Evolutionary conservation across 2,113 vertebrate genomes (phyloP).

Genomic region (Lepus timidus): DNA sequence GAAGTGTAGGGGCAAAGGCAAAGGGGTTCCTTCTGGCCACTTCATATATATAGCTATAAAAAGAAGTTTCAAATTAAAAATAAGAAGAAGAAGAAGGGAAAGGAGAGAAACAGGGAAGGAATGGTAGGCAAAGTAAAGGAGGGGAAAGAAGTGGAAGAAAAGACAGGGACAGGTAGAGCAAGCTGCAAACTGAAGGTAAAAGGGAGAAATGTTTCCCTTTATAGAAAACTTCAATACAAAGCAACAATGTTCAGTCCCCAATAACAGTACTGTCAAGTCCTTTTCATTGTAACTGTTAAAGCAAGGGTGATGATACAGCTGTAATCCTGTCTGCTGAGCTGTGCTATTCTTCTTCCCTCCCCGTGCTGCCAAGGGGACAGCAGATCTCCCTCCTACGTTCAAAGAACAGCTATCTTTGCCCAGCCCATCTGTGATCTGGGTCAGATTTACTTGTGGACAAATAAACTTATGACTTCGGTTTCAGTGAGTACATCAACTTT

Average conservation of each 20-base stretch:
- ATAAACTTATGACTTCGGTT: background rate
- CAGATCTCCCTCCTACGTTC: background rate
- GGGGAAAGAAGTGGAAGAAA: background rate
- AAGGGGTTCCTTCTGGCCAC: conserved; percentile 80
- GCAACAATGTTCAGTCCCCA: background rate
- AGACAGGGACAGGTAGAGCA: background rate
- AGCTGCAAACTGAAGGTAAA: background rate
- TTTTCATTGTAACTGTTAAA: background rate
- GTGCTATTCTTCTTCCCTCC: background rate
- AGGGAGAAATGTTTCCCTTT: background rate
- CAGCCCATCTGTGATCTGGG: background rate
- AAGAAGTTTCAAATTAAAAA: background rate
- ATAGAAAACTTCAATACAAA: background rate
- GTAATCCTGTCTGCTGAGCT: background rate
- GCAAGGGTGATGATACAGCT: background rate
- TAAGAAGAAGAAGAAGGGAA: no score
- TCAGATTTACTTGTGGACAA: background rate
- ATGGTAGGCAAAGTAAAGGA: background rate
- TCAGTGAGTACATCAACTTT: background rate
- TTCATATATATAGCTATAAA: conserved; percentile 79
- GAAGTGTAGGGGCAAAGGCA: conserved; percentile 61
- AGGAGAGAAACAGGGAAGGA: background rate
- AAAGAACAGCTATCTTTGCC: background rate
- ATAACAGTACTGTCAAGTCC: background rate
- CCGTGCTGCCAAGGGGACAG: background rate